Evolutionary conservation across 92 coral and sea anemone genomes (phyloP).

Genomic region (Nematostella vectensis): DNA sequence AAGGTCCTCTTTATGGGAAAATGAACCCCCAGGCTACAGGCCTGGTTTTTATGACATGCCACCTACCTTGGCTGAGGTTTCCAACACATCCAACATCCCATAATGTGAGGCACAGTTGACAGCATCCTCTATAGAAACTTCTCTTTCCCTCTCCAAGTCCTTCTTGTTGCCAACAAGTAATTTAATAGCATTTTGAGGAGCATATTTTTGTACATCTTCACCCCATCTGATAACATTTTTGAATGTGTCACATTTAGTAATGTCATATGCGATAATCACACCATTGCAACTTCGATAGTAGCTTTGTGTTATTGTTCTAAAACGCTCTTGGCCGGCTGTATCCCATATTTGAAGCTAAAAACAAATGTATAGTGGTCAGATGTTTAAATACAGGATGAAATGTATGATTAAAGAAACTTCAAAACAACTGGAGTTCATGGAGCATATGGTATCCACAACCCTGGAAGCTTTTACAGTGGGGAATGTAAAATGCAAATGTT

Average conservation of each 20-base stretch:
- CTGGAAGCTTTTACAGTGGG: too few relatives aligned
- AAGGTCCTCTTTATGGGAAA: too few relatives aligned
- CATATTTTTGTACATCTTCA: conserved; percentile 82
- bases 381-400: too few relatives aligned
- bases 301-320: conserved; percentile 92
- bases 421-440: too few relatives aligned
- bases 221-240: conserved; percentile 74
- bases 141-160: conserved; percentile 59
- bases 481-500: too few relatives aligned
- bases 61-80: conserved; percentile 95
- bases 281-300: conserved; percentile 92
- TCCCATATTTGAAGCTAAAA: conserved; percentile 90
- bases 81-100: conserved; percentile 63
- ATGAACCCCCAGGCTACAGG: too few relatives aligned
- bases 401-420: too few relatives aligned
- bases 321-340: conserved; percentile 96
- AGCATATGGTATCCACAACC: too few relatives aligned
- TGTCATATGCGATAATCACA: conserved; percentile 76
- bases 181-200: conserved; percentile 69
- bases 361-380: too few relatives aligned
- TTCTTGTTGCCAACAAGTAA: conserved; percentile 88
- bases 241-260: conserved; percentile 77
- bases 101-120: conserved; percentile 56
- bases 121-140: conserved; percentile 74
- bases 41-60: too few relatives aligned